These are phyloP conservation scores for Myotis planiceps DNA, from an alignment of 2,797 vertebrate genomes.

Conservation along the genomic window DNA sequence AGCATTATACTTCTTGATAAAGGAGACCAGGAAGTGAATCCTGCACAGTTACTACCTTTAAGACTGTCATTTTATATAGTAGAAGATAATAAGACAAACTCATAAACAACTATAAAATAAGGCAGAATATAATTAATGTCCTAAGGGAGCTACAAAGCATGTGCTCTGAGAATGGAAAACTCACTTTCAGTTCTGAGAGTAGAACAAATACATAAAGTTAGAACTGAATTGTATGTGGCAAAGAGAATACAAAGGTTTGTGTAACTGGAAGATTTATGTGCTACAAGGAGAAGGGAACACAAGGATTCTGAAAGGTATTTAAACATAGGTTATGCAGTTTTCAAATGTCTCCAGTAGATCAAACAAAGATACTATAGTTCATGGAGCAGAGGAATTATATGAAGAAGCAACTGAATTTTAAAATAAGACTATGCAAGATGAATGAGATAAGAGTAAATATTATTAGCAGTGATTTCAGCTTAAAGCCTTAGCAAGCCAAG, in stretches of 20 bases:
- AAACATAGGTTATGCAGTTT: background rate
- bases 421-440: background rate
- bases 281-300: background rate
- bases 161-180: constrained; percentile 14
- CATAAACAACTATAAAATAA: constrained; percentile 17
- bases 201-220: background rate
- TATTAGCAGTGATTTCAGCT: background rate
- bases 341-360: background rate
- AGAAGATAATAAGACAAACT: background rate
- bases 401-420: background rate
- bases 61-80: background rate
- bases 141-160: background rate
- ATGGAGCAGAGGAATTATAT: background rate
- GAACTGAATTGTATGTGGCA: background rate
- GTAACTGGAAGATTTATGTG: background rate
- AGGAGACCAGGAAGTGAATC: background rate
- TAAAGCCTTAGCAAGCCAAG: background rate
- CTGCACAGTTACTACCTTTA: background rate
- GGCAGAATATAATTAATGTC: background rate
- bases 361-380: background rate
- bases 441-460: background rate
- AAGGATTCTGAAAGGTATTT: background rate
- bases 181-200: constrained; percentile 17
- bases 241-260: background rate
- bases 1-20: background rate